Percentiles rank a stretch among this genome's conserved stretches.
Conservation (phyloP, 2,797 vertebrate genomes). For the Thalassophryne amazonica region DNA sequence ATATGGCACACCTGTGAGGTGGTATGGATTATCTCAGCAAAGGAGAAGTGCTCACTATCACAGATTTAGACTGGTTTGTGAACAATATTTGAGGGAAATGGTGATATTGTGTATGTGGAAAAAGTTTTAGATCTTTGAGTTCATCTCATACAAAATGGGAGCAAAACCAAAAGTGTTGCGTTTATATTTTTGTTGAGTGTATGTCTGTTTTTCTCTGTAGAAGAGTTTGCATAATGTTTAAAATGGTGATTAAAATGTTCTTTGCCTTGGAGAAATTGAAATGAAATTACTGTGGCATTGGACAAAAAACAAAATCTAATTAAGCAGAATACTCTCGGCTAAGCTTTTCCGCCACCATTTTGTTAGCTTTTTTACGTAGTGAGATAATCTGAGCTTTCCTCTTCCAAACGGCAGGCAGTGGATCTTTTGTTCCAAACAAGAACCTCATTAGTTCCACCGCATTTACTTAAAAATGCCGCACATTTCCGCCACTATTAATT, state of each 20-base stretch:
- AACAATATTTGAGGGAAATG: too few species aligned
- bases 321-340: conserved; percentile 9
- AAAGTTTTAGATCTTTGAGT: too few species aligned
- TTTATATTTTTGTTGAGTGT: too few species aligned
- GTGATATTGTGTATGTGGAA: too few species aligned
- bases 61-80: too few species aligned
- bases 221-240: neutral
- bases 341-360: conserved; percentile 30
- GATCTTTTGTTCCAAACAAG: conserved; percentile 46
- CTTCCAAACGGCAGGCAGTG: conserved; percentile 26
- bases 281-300: conserved; percentile 6
- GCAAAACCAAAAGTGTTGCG: too few species aligned
- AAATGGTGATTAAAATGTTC: neutral
- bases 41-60: too few species aligned
- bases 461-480: conserved; percentile 51
- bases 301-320: conserved; percentile 27
- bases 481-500: conserved; percentile 57
- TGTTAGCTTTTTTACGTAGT: conserved; percentile 20
- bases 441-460: conserved; percentile 59
- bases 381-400: conserved; percentile 29
- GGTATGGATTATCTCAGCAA: too few species aligned
- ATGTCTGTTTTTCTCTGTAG: neutral
- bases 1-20: too few species aligned
- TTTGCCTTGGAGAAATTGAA: neutral
- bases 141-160: too few species aligned